Base-by-base conservation (phyloP, 2,797 vertebrate genomes). In the Prionace glauca region DNA sequence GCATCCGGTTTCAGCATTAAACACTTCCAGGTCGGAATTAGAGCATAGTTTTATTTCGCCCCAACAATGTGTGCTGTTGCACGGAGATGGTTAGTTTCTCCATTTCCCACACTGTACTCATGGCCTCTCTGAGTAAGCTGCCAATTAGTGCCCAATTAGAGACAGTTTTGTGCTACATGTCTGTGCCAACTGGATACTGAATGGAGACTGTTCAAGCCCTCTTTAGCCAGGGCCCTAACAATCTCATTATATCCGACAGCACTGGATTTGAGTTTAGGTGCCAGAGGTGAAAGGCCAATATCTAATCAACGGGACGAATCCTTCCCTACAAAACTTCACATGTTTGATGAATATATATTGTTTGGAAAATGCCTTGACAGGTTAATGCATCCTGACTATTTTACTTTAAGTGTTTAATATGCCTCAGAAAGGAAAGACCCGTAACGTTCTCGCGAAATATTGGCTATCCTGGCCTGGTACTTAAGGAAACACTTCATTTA, bases 101-200 rank as follows among this genome's bases (percentile, higher is more conserved):
- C n/a, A 92, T 32, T 41, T 92, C 36, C 62, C 90, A 69, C 62
- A 92, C 65, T 11, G 67, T 5, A 36, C 69, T 22, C 36, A n/a
- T 41, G 65, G n/a, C 41, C 36, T 67, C n/a, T 41, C n/a, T 24
- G 62, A 92, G 18, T 67, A 62, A 92, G n/a, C 90, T 92, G 62
- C 22, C 90, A 92, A 69, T 69, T 69, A 36, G 90, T 92, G 9
- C 62, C 90, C 32, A 92, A 92, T 65, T 92, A 67, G 90, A 92
- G 18, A 45, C 41, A 69, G 62, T 69, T 92, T 12, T 22, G n/a
- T 92, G 90, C 32, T 11, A n/a, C 65, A 92, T 32, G n/a, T n/a
- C 65, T 14, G 20, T 67, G 90, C 20, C 36, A 92, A 41, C 62
- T 92, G 65, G 62, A 67, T 69, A 69, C 65, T 69, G 22, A 65